These are phyloP conservation scores for Suillia variegata DNA, from an alignment of 2,888 invertebrate species.

Conservation along the genomic window DNA sequence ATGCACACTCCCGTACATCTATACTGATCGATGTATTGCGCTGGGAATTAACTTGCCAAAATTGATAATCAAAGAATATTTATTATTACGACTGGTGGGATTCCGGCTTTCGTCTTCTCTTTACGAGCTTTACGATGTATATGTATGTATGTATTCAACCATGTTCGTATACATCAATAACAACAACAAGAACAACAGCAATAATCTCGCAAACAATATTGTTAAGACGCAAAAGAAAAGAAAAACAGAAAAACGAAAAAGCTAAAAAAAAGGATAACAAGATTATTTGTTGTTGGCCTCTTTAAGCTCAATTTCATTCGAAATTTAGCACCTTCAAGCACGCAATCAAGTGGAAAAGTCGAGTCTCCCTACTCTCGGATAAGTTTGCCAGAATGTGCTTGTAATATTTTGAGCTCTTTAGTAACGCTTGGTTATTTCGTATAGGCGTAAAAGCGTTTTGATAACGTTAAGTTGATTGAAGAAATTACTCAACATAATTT, in stretches of 20 bases:
- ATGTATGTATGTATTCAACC: not conserved
- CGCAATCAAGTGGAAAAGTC: slow-evolving; percentile 15
- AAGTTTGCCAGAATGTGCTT: no score
- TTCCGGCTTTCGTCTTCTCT: not conserved
- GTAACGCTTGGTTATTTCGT: no score
- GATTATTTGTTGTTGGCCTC: not conserved
- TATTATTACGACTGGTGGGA: not conserved
- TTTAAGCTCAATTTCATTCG: slow-evolving; percentile 5
- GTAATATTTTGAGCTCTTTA: no score
- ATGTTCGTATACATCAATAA: no score
- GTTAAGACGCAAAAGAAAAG: no score
- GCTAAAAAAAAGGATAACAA: slow-evolving; percentile 3
- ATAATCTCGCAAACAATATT: no score
- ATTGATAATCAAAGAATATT: slow-evolving; percentile 2
- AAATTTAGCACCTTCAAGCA: slow-evolving; percentile 4
- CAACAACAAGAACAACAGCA: no score
- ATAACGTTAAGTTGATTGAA: no score
- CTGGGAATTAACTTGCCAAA: not conserved
- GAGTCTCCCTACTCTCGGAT: not conserved
- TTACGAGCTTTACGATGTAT: not conserved
- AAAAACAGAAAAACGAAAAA: no score
- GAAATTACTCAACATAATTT: no score
- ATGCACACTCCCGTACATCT: not conserved
- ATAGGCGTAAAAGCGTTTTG: no score
- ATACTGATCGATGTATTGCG: no score